Evolutionary conservation across 1,140 invertebrate species (phyloP).

Genomic region (Venustaconcha ellipsiformis): DNA sequence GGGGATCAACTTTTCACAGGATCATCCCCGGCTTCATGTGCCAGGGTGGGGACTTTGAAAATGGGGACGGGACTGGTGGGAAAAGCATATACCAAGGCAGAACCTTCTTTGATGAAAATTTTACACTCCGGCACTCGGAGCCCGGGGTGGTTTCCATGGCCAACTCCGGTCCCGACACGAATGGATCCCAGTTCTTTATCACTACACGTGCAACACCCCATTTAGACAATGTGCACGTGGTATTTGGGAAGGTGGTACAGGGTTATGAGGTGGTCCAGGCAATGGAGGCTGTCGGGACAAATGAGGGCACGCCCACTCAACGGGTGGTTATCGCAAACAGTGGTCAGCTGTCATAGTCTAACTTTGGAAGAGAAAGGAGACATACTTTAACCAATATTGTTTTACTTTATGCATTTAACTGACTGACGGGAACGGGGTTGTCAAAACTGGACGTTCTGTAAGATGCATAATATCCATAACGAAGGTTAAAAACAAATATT

Average conservation of each 20-base stretch:
- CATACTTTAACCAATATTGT: too few species aligned
- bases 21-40: constrained; percentile 73
- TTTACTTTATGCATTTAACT: too few species aligned
- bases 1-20: constrained; percentile 76
- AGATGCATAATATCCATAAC: too few species aligned
- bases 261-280: constrained; percentile 77
- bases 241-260: constrained; percentile 93
- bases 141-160: constrained; percentile 73
- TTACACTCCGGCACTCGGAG: constrained; percentile 91
- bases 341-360: too few species aligned
- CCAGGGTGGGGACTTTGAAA: constrained; percentile 89
- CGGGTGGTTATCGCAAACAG: too few species aligned
- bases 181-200: constrained; percentile 70
- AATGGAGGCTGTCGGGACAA: constrained; percentile 73
- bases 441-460: too few species aligned
- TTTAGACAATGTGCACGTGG: constrained; percentile 94
- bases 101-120: constrained; percentile 97
- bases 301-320: constrained; percentile 59
- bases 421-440: too few species aligned
- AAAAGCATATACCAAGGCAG: constrained; percentile 91
- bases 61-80: constrained; percentile 73
- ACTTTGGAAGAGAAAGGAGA: too few species aligned
- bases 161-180: constrained; percentile 57
- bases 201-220: constrained; percentile 81
- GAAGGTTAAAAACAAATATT: too few species aligned